Base-by-base conservation (phyloP, 1,140 invertebrate genomes). In the Drosophila persimilis region DNA sequence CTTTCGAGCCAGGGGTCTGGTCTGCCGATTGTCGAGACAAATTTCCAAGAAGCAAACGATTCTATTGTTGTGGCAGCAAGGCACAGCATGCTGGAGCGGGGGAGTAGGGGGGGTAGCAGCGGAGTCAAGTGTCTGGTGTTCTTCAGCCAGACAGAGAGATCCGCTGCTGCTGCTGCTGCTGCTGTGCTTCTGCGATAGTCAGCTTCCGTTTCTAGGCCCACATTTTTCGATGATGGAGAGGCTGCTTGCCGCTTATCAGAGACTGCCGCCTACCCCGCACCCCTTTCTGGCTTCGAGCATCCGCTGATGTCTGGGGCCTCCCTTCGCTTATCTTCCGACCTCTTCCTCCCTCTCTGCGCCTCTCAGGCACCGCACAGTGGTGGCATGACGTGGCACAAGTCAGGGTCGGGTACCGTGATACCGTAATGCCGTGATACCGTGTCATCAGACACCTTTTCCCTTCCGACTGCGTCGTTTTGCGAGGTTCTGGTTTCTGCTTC, bases 1-100 rank as follows among this genome's bases (percentile, higher is more conserved):
- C 15, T 39, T 39, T 3, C 13, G 17, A 17, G 35, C 11, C 11
- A 39, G 4, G 9, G 35, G 11, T 39, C 35, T 13, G 57, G 80
- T 84, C 80, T 84, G 77, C 55, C 50, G 59, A 74, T 71, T 65
- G 81, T 69, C 81, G 77, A 85, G 81, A 85, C 81, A 86, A 67
- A 86, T 71, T 85, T 85, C 81, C 77, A 53, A 85, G 81, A 85
- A 85, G 58, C 58, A 13, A 48, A 53, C 48, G 46, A 58, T 58
- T 80, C 31, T 48, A 50, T 56, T 58, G 22, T 65, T 15, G 57
- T 59, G 47, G 29, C 57, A 53, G 47, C 47, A 11, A 35, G 4
- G 44, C 46, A 47, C 41, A 46, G 20, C n/a, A 35, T 54, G 11
- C 0, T 9, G n/a, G n/a, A 29, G 29, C 29, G 29, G 20, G 20